Percentiles rank a stretch among this genome's conserved stretches.
These are phyloP conservation scores for Eulemur mongoz DNA, from an alignment of 2,797 vertebrate species.

Conservation along the genomic window DNA sequence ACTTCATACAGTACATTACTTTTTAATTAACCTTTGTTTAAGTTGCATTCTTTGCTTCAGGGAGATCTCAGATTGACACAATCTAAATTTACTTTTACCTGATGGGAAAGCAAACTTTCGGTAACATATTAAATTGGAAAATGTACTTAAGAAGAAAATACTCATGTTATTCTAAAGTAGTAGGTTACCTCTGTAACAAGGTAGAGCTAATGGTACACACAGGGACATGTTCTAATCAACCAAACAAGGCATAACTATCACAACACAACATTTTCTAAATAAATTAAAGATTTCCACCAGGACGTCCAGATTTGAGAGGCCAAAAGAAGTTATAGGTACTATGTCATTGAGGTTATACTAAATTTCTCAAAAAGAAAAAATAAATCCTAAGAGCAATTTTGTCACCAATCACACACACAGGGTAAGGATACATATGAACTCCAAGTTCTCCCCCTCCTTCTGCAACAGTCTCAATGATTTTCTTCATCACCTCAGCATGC, in stretches of 20 bases:
- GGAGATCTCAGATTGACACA: background rate
- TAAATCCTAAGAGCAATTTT: background rate
- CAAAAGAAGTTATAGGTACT: constrained; percentile 20
- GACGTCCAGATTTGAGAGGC: background rate
- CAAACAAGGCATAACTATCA: background rate
- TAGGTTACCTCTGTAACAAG: background rate
- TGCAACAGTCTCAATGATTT: constrained; percentile 99
- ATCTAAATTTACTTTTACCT: constrained; percentile 10
- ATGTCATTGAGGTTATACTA: background rate
- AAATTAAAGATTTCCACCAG: constrained; percentile 5
- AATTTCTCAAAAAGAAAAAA: background rate
- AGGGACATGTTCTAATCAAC: background rate
- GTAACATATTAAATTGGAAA: background rate
- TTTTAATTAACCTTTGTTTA: constrained; percentile 37
- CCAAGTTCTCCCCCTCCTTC: constrained; percentile 99
- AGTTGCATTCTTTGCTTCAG: constrained; percentile 32
- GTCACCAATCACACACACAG: background rate
- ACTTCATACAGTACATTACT: background rate
- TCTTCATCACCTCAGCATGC: constrained; percentile 99
- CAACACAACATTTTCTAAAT: background rate
- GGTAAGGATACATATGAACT: constrained; percentile 99
- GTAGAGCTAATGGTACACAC: background rate
- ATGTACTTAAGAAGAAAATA: background rate
- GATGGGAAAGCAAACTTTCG: background rate
- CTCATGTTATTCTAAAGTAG: background rate